Percentiles rank a stretch among this genome's conserved stretches.
These are phyloP conservation scores for Patella ulyssiponensis DNA, from an alignment of 2,888 invertebrate genomes.

Conservation along the genomic window DNA sequence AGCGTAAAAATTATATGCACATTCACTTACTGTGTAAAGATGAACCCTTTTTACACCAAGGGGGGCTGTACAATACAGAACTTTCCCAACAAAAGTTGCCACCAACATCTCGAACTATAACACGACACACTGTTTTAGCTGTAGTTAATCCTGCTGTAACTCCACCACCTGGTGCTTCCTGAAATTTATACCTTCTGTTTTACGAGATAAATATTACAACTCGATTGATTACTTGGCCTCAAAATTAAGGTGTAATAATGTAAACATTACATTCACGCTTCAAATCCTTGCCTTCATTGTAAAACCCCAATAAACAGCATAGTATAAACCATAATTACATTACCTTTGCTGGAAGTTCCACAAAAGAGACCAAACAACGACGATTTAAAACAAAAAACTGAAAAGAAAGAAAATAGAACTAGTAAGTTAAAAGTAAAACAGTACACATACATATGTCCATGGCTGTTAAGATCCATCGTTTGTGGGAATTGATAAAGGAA, in stretches of 20 bases:
- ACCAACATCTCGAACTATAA: constrained; percentile 89
- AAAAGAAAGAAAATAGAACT: constrained; percentile 65
- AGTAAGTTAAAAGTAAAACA: too few species aligned
- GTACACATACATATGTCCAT: too few species aligned
- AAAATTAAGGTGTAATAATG: too few species aligned
- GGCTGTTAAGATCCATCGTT: too few species aligned
- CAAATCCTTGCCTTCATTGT: too few species aligned
- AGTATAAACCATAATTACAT: constrained; percentile 61
- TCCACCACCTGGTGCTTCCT: constrained; percentile 82
- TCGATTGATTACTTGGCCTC: too few species aligned
- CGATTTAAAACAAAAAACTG: constrained; percentile 87
- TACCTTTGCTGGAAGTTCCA: constrained; percentile 86
- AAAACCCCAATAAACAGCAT: too few species aligned
- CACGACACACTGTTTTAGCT: constrained; percentile 84
- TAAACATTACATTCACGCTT: too few species aligned
- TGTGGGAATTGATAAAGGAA: too few species aligned
- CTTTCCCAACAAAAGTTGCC: constrained; percentile 98
- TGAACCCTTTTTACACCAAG: constrained; percentile 67
- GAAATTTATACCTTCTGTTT: background rate
- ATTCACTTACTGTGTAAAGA: constrained; percentile 60
- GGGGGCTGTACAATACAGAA: constrained; percentile 82
- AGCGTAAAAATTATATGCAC: background rate
- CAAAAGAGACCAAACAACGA: constrained; percentile 86
- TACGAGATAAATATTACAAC: too few species aligned
- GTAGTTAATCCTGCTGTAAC: constrained; percentile 84